Evolutionary conservation across 2,113 vertebrate species (phyloP).

Genomic region (Pleuronectes platessa): DNA sequence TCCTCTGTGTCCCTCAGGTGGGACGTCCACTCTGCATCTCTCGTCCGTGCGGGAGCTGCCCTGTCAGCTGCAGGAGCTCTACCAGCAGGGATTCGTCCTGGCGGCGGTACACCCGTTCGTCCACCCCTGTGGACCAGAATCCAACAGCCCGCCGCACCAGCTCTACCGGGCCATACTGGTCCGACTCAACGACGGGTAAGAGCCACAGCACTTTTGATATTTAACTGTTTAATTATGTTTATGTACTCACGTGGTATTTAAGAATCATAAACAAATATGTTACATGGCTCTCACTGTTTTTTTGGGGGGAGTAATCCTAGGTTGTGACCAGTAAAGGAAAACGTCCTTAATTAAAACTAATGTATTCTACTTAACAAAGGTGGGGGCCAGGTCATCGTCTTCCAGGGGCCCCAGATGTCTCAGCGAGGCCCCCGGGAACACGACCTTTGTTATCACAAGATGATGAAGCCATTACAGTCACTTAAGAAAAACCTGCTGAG

Average conservation of each 20-base stretch:
- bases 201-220: not conserved
- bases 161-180: constrained; percentile 95
- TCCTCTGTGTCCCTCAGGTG: constrained; percentile 73
- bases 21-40: constrained; percentile 90
- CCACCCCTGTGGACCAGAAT: constrained; percentile 87
- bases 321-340: not conserved
- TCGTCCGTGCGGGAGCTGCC: constrained; percentile 92
- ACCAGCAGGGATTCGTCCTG: constrained; percentile 93
- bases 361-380: constrained; percentile 17
- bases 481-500: constrained; percentile 52
- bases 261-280: too few relatives aligned
- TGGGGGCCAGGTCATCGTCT: not conserved
- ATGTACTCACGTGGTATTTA: too few relatives aligned
- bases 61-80: constrained; percentile 91
- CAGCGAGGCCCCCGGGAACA: constrained; percentile 30
- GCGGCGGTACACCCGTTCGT: constrained; percentile 93
- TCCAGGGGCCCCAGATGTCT: constrained; percentile 25
- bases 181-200: constrained; percentile 91
- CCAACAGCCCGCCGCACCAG: constrained; percentile 88
- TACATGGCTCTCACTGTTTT: too few relatives aligned
- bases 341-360: constrained; percentile 3
- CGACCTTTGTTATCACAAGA: constrained; percentile 38
- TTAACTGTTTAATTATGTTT: too few relatives aligned
- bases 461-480: constrained; percentile 54
- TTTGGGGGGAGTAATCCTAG: not conserved